Percentiles rank a stretch among this genome's conserved stretches.
Evolutionary conservation across 2,113 vertebrate species (phyloP).

Genomic region (Psittacula cyanocephala): DNA sequence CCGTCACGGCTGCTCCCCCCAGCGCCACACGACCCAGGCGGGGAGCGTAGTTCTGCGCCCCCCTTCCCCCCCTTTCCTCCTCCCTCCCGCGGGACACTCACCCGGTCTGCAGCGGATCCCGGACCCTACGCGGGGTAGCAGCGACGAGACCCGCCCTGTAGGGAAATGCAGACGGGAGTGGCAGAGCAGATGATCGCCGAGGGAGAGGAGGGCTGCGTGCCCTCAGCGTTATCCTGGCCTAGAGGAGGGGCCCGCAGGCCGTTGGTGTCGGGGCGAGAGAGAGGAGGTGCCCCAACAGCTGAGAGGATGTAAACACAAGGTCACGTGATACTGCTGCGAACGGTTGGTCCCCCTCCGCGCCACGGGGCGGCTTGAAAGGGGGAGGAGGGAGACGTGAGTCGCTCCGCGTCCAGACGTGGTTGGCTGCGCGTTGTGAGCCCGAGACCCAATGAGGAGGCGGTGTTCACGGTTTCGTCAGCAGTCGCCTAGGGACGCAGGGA

Average conservation of each 20-base stretch:
- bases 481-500: background rate
- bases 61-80: no score
- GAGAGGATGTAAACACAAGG: constrained; percentile 73
- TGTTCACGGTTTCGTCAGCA: background rate
- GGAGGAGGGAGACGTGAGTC: background rate
- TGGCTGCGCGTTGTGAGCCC: background rate
- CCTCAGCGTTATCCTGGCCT: background rate
- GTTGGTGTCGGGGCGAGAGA: background rate
- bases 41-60: background rate
- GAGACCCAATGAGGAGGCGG: background rate
- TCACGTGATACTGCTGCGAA: constrained; percentile 23
- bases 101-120: background rate
- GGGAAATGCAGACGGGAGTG: background rate
- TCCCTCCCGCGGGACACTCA: background rate
- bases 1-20: background rate
- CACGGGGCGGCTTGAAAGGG: background rate
- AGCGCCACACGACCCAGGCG: background rate
- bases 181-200: no score
- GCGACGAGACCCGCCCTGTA: no score
- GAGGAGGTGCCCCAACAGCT: constrained; percentile 46
- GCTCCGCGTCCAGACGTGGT: background rate
- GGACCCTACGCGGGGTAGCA: background rate
- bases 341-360: background rate
- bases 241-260: background rate
- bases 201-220: background rate